Percentiles rank a stretch among this genome's conserved stretches.
Evolutionary conservation across 2,888 invertebrate species (phyloP).

Genomic region (Cerceris rybyensis): DNA sequence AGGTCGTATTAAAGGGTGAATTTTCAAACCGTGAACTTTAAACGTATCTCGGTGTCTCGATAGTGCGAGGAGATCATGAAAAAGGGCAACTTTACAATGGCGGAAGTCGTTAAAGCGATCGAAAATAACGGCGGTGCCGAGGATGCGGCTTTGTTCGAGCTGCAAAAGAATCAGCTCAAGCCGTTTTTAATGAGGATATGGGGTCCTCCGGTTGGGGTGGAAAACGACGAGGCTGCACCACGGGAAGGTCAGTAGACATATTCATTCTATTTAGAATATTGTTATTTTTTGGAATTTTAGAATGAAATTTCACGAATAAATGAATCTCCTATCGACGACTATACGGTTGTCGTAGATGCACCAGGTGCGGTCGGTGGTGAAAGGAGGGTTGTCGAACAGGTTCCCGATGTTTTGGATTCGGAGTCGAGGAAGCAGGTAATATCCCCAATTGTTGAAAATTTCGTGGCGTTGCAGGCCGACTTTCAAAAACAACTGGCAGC

Average conservation of each 20-base stretch:
- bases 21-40: not conserved
- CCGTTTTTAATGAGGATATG: constrained; percentile 92
- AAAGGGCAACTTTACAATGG: constrained; percentile 87
- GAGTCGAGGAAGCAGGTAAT: constrained; percentile 81
- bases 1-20: too few species aligned
- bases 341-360: constrained; percentile 65
- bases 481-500: constrained; percentile 75
- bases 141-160: constrained; percentile 87
- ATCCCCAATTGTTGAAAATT: constrained; percentile 75
- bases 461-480: constrained; percentile 77
- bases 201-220: constrained; percentile 88
- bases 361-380: constrained; percentile 71
- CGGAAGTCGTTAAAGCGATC: constrained; percentile 88
- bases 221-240: constrained; percentile 85
- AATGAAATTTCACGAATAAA: not conserved
- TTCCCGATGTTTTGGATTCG: constrained; percentile 68
- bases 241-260: constrained; percentile 68
- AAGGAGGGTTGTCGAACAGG: constrained; percentile 69
- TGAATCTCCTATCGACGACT: not conserved
- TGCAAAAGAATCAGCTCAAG: constrained; percentile 89
- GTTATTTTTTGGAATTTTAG: not conserved
- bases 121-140: constrained; percentile 87
- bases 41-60: not conserved
- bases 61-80: constrained; percentile 76
- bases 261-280: not conserved